Evolutionary conservation across 2,888 invertebrate genomes (phyloP).

Genomic region (Nebria salina): DNA sequence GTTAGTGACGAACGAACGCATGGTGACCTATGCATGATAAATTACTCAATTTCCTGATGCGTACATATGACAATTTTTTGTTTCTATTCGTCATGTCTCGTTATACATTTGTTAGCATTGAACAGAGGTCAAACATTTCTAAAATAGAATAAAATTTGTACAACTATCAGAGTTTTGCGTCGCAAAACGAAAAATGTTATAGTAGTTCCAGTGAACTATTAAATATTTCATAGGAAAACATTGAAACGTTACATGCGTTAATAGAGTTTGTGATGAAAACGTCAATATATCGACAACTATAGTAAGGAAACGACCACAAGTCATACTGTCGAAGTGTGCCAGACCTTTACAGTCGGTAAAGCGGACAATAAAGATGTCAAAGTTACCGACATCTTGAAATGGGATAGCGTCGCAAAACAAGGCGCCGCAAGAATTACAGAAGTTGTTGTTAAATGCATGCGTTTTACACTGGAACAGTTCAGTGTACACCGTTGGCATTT

Average conservation of each 20-base stretch:
- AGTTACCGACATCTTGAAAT: neutral
- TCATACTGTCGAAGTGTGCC: neutral
- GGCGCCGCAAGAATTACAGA: neutral
- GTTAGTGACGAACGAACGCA: neutral
- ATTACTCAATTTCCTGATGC: neutral
- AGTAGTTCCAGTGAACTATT: neutral
- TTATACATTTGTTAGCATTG: too few relatives aligned
- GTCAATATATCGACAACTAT: neutral
- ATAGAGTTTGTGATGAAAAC: neutral
- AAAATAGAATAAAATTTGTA: too few relatives aligned
- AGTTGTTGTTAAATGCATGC: neutral
- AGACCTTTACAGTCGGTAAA: neutral
- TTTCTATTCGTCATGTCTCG: neutral
- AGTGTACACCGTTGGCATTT: slow-evolving; percentile 26
- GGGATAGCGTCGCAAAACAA: neutral
- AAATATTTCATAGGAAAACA: neutral
- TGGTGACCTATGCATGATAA: neutral
- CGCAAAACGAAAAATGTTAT: neutral
- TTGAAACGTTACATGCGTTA: neutral
- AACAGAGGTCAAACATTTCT: too few relatives aligned
- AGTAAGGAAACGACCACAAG: neutral
- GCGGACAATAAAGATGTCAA: neutral
- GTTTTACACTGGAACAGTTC: neutral
- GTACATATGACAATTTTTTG: neutral
- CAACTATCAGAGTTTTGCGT: too few relatives aligned